phyloP scores from a whole-genome alignment of 2,797 vertebrate genomes.

The Sebastiscus tertius region DNA sequence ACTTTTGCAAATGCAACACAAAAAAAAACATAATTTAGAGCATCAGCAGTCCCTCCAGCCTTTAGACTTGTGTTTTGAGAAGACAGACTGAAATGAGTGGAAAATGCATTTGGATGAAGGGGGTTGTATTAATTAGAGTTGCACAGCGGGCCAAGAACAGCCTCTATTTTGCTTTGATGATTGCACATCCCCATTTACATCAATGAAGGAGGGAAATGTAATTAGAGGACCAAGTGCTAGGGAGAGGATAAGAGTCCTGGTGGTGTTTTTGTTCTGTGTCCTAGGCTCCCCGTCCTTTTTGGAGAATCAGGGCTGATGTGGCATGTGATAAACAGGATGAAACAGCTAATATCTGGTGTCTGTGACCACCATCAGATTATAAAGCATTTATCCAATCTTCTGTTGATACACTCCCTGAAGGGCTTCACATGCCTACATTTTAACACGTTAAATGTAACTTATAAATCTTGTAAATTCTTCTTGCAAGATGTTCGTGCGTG shows the following conservation, averaged over 20 bases:
- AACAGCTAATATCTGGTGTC: constrained; percentile 17
- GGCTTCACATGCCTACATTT: background rate
- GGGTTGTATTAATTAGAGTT: constrained; percentile 78
- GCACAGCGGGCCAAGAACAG: constrained; percentile 59
- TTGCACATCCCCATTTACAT: constrained; percentile 77
- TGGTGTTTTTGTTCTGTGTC: constrained; percentile 63
- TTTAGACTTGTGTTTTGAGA: constrained; percentile 41
- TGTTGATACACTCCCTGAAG: constrained; percentile 1
- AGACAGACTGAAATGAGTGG: constrained; percentile 53
- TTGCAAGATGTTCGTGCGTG: background rate
- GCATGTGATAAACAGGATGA: constrained; percentile 37
- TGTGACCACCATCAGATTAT: constrained; percentile 23
- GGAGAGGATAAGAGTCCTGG: constrained; percentile 47
- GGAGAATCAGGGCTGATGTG: constrained; percentile 39
- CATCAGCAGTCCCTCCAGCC: constrained; percentile 38
- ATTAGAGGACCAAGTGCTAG: constrained; percentile 65
- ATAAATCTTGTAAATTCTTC: background rate
- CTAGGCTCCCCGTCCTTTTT: constrained; percentile 31
- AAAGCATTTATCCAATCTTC: constrained; percentile 7
- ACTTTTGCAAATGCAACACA: constrained; percentile 45
- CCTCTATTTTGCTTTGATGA: constrained; percentile 79
- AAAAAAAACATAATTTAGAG: constrained; percentile 53
- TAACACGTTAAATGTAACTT: background rate
- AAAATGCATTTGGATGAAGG: constrained; percentile 60
- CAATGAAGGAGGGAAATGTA: constrained; percentile 72